Evolutionary conservation across 2,113 vertebrate genomes (phyloP), one percentile per base, ranked within the genome.

Genomic region (Mustelus asterias): DNA sequence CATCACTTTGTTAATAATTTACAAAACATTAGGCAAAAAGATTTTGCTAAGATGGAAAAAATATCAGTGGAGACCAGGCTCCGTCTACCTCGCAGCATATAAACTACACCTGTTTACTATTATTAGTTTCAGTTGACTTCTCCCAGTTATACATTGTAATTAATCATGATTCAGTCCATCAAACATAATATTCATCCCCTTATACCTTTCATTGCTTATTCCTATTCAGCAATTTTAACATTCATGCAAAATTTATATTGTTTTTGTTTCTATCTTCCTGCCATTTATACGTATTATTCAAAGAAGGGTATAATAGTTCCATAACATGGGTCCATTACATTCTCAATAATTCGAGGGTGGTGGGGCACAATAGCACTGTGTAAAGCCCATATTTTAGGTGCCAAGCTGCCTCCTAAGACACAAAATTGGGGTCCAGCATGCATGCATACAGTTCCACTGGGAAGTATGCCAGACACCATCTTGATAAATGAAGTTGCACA

Each of bases 91-190:
- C 37, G 4, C 65, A 94, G 92, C n/a, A 44, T 95, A 54, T 95
- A 72, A 95, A 41, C 70, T 54, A 72, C 94, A 95, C 67, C 69
- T 76, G 94, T 95, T 95, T 72, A 72, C 67, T 95, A 95, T 95
- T 76, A 95, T 76, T 95, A 11, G 67, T 95, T 95, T 95, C 67
- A 95, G 26, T 72, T 76, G 69, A 95, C 20, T 72, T 95, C 70
- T 95, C 72, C 67, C 67, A 48, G 16, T 33, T 48, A 48, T 48
- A 26, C 69, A 33, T 69, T 72, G 67, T 54, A 95, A 70, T 95
- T 72, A 95, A 95, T 95, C 67, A 48, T 44, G 69, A 72, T 95
- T 54, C 69, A 33, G 67, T 14, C 41, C 26, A 76, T 95, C 41
- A 95, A 70, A 95, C 67, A 76, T 72, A 95, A 95, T 72, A 54